Conservation (phyloP, 2,797 vertebrate species). For the Sebastes umbrosus region DNA sequence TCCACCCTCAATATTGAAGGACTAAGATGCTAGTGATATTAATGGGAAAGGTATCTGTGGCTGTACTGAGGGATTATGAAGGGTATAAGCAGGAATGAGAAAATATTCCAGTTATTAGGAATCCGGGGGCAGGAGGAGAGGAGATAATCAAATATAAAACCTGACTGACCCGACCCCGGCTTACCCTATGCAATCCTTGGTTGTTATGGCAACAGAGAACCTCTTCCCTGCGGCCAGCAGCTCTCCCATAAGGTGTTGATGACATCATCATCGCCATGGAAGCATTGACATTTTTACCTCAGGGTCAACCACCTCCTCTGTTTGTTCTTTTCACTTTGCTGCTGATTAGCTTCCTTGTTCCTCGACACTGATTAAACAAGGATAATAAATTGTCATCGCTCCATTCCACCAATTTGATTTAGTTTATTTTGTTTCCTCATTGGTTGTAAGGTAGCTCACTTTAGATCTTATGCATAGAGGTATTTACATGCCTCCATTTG, state of each 20-base stretch:
- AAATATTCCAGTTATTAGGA: conserved; percentile 39
- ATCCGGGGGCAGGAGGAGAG: not conserved
- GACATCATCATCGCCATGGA: not conserved
- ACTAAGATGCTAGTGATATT: conserved; percentile 7
- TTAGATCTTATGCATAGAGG: not conserved
- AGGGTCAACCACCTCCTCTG: not conserved
- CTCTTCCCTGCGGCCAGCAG: not conserved
- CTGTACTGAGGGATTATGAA: conserved; percentile 33
- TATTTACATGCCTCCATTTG: not conserved
- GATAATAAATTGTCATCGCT: not conserved
- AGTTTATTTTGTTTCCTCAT: not conserved
- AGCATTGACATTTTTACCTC: not conserved
- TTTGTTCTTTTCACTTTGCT: not conserved
- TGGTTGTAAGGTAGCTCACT: not conserved
- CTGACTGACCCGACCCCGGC: not conserved
- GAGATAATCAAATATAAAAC: conserved; percentile 11
- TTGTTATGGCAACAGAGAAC: conserved; percentile 13
- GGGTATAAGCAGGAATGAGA: conserved; percentile 8
- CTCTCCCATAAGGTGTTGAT: not conserved
- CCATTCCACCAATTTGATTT: not conserved
- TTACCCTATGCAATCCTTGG: not conserved
- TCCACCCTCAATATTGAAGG: conserved; percentile 16
- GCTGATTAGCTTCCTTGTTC: not conserved
- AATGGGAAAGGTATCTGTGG: conserved; percentile 33
- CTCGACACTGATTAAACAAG: not conserved